These are phyloP conservation scores for Eumerus sabulonum DNA, from an alignment of 2,888 invertebrate genomes.

Conservation along the genomic window DNA sequence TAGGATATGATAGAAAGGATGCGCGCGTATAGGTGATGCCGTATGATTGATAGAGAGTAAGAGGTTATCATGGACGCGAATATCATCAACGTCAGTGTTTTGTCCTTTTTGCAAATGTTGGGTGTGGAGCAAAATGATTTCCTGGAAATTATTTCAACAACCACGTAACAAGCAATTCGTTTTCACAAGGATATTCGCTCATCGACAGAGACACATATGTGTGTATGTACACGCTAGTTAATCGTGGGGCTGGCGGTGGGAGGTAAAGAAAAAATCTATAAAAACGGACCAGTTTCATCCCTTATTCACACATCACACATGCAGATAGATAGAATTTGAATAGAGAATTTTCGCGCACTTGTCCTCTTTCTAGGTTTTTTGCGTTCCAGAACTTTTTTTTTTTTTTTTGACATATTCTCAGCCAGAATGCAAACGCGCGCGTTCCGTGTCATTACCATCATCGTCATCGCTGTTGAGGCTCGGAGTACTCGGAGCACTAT, in stretches of 20 bases:
- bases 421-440: constrained; percentile 40
- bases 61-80: constrained; percentile 53
- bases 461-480: constrained; percentile 12
- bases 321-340: constrained; percentile 53
- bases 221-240: too few species aligned
- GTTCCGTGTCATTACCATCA: constrained; percentile 54
- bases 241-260: too few species aligned
- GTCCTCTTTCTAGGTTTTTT: constrained; percentile 12
- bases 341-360: constrained; percentile 59
- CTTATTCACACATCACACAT: constrained; percentile 46
- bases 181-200: too few species aligned
- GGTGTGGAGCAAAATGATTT: constrained; percentile 60
- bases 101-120: constrained; percentile 15
- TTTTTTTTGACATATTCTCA: neutral
- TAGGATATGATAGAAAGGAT: constrained; percentile 50
- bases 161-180: constrained; percentile 10
- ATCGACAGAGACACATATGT: too few species aligned
- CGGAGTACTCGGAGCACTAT: constrained; percentile 24
- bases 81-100: constrained; percentile 50
- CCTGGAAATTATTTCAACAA: constrained; percentile 54
- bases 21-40: constrained; percentile 35
- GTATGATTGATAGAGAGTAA: constrained; percentile 3
- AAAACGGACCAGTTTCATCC: constrained; percentile 48
- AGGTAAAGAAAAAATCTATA: constrained; percentile 3
- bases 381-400: neutral